phyloP scores from a whole-genome alignment of 2,888 invertebrate species.

The Frankliniella fusca region DNA sequence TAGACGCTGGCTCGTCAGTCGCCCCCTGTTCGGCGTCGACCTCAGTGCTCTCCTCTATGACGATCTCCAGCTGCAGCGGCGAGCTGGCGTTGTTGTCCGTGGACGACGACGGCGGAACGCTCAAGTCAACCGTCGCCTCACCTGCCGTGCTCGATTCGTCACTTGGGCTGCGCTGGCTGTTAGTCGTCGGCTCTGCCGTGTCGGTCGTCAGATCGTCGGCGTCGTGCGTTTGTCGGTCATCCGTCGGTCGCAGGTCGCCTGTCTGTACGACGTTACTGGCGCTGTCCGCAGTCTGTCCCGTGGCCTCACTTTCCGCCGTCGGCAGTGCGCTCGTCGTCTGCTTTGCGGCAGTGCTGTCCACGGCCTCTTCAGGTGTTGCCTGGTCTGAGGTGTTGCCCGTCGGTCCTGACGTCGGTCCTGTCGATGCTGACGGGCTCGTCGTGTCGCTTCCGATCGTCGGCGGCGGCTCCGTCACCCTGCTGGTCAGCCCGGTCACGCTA shows the following conservation, averaged over 20 bases:
- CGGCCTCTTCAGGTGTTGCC: neutral
- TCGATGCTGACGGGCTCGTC: neutral
- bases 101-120: constrained; percentile 49
- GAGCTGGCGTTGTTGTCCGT: constrained; percentile 48
- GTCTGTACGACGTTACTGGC: neutral
- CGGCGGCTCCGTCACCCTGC: too few species aligned
- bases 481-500: neutral
- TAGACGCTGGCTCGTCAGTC: constrained; percentile 29
- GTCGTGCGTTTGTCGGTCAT: neutral
- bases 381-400: neutral
- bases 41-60: constrained; percentile 44
- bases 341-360: neutral
- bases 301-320: neutral
- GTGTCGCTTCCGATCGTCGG: neutral
- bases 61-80: constrained; percentile 42
- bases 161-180: neutral
- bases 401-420: neutral
- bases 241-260: neutral
- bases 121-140: too few species aligned
- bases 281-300: neutral
- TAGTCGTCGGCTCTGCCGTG: neutral
- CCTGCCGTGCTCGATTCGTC: neutral
- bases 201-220: neutral
- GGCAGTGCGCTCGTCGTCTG: neutral
- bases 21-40: constrained; percentile 35